Evolutionary conservation across 1,140 invertebrate genomes (phyloP), one percentile per base, ranked within the genome.

Genomic region (Papilio polyxenes): DNA sequence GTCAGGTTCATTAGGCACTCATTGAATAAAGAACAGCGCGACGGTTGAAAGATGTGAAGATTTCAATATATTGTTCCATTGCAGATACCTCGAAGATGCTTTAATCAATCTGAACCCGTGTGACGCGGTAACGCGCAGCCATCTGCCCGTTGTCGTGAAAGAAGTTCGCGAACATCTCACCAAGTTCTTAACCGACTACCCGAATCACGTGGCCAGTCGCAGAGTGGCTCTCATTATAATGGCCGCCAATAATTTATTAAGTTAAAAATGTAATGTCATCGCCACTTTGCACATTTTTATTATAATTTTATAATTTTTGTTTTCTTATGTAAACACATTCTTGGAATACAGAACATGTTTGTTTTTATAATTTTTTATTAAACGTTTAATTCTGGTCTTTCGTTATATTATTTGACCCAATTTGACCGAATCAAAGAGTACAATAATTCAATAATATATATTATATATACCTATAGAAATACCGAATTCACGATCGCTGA

Each of bases 81-180:
- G 40, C 92, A 98, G 98, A 88, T 99, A 98, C 95, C 94, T 99
- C 69, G 97, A 98, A 91, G 98, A 98, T 87, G 97, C 98, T 6
- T 95, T 99, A 65, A 95, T 98, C 86, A 97, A 96, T 89, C 93
- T 99, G 62, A 96, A 98, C 87, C 93, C 95, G 6, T 95, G 92
- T 2, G 96, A 98, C 92, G 95, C 96, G 0, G 95, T 97, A 1
- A 98, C 97, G 0, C 95, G 96, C 83, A 97, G 97, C 82, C 97
- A 98, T 91, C 96, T 98, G 87, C 96, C 96, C 0, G 95, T 96
- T 56, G 97, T 99, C 13, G 93, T 98, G 23, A 95, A 95, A 53
- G 96, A 97, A 81, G 94, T 99, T 13, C 95, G 96, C 82, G 96
- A 95, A 86, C 97, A 98, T 91, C 95, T 98, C 37, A 95, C 95